Percentiles rank a stretch among this genome's conserved stretches.
phyloP scores from a whole-genome alignment of 2,113 vertebrate genomes.

The Microtus richardsoni region DNA sequence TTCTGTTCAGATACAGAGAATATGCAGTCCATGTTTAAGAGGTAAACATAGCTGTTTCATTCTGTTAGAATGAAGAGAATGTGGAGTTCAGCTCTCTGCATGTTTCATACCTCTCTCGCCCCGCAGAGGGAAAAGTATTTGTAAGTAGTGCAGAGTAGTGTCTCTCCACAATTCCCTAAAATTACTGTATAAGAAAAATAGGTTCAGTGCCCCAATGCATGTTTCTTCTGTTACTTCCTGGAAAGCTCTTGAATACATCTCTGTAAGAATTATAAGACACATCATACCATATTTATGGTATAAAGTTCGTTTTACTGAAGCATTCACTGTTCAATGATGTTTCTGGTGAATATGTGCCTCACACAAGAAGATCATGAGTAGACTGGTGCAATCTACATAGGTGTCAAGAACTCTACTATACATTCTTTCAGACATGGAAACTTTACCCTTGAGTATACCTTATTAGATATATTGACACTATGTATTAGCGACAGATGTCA shows the following conservation, averaged over 20 bases:
- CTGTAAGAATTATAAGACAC: constrained; percentile 47
- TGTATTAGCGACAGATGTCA: constrained; percentile 80
- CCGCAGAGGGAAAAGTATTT: constrained; percentile 28
- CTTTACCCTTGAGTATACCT: constrained; percentile 84
- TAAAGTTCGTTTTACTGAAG: constrained; percentile 58
- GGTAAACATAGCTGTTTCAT: background rate
- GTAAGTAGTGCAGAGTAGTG: constrained; percentile 6
- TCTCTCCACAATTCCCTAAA: constrained; percentile 44
- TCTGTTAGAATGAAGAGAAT: constrained; percentile 73
- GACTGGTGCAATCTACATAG: constrained; percentile 42
- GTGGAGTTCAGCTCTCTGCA: constrained; percentile 31
- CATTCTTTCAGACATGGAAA: constrained; percentile 80
- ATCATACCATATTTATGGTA: constrained; percentile 2
- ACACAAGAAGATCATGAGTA: constrained; percentile 14
- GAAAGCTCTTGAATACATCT: constrained; percentile 3
- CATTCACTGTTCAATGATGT: constrained; percentile 65
- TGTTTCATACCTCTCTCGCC: constrained; percentile 44
- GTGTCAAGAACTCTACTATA: constrained; percentile 67
- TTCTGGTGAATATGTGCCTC: constrained; percentile 64
- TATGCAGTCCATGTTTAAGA: constrained; percentile 60
- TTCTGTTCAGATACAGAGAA: constrained; percentile 71
- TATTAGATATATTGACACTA: constrained; percentile 83
- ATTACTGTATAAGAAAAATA: constrained; percentile 49
- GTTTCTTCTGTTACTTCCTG: constrained; percentile 45
- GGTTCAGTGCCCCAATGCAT: constrained; percentile 46